Conservation (phyloP, 2,797 vertebrate genomes). For the Melanotaenia trifasciata region DNA sequence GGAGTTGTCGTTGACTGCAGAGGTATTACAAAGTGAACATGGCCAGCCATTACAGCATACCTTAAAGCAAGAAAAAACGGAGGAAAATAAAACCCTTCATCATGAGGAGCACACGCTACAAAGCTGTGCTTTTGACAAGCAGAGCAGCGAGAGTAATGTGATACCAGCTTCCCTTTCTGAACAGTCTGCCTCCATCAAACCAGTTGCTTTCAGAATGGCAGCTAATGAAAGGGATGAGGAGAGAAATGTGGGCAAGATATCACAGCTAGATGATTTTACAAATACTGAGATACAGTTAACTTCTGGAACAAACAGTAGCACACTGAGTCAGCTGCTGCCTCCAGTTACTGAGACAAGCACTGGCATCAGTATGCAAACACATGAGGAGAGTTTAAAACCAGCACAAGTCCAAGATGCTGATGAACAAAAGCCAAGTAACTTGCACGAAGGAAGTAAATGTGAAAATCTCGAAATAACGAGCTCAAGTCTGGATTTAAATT, state of each 20-base stretch:
- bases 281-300: slow-evolving; percentile 10
- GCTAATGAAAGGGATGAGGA: slow-evolving; percentile 1
- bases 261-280: slow-evolving; percentile 18
- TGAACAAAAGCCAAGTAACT: slow-evolving; percentile 2
- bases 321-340: slow-evolving; percentile 3
- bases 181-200: slow-evolving; percentile 20
- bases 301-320: slow-evolving; percentile 7
- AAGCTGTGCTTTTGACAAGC: not conserved
- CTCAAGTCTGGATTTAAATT: slow-evolving; percentile 32
- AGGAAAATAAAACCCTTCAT: not conserved
- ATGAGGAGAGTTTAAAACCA: slow-evolving; percentile 5
- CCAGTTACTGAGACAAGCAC: slow-evolving; percentile 10
- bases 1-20: slow-evolving; percentile 17
- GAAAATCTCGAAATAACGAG: slow-evolving; percentile 27
- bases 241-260: slow-evolving; percentile 9
- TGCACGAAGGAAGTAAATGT: slow-evolving; percentile 19
- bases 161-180: slow-evolving; percentile 10
- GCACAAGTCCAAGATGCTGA: slow-evolving; percentile 11
- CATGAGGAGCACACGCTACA: not conserved
- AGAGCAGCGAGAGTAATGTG: slow-evolving; percentile 15
- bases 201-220: not conserved
- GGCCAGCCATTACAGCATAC: slow-evolving; percentile 1
- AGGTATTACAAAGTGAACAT: slow-evolving; percentile 23
- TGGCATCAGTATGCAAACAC: not conserved
- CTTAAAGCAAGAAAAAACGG: slow-evolving; percentile 19